Base-by-base conservation (phyloP, 2,797 vertebrate species). In the Myotis vivesi region DNA sequence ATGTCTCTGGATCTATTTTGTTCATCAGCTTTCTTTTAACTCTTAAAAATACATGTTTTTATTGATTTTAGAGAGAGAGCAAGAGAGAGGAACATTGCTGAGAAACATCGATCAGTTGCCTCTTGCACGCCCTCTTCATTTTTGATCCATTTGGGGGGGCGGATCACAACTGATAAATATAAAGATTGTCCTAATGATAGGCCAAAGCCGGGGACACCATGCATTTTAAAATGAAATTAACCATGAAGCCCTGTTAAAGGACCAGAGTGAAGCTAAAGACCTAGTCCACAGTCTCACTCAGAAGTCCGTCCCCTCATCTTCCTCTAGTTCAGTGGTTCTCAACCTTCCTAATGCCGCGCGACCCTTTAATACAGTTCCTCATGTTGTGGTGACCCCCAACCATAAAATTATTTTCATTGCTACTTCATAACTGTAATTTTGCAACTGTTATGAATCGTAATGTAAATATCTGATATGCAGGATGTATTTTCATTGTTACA, bases 201-300 rank as follows among this genome's bases (percentile, higher is more conserved):
- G 46, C 36, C 30, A 53, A 76, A 41, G 17, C 72, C 76, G 53
- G 89, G 53, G 55, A 53, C 16, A 0, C 28, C 30, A 2, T 44
- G 55, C 10, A 46, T 81, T 93, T 83, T 49, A 25, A 85, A 79
- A 41, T 92, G 84, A 64, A 87, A 82, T 89, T 62, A 93, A 46
- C n/a, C 30, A 12, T 75, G 38, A 90, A 93, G 59, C 73, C 19
- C 1, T 68, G 2, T 23, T 72, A 66, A 59, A 91, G 57, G 93
- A 68, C 59, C 38, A 86, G 76, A 72, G 59, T 75, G 93, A 93
- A 85, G 76, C 53, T 64, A 13, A 62, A 82, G 30, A 69, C 8
- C 3, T 57, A 53, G n/a, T 84, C 28, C 36, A 11, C 10, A 76
- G 53, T 75, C 55, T 95, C 44, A 38, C 49, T 75, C 75, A 51